These are phyloP conservation scores for Hydractinia symbiolongicarpus DNA, from an alignment of 30 jellyfish, hydroid and myxozoan genomes.

Conservation along the genomic window DNA sequence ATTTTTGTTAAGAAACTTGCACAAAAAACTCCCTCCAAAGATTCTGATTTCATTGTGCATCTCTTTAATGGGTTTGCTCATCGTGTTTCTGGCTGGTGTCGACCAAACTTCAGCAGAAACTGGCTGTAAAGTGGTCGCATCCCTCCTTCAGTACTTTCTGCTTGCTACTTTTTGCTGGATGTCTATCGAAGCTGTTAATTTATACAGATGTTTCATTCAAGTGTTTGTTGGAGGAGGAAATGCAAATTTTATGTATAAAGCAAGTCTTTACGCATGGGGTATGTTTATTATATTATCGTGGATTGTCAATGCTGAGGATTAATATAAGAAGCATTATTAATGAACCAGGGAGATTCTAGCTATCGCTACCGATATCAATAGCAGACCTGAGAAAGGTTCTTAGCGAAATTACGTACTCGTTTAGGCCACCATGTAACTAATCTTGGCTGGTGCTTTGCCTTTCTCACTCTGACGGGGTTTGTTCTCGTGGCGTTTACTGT, in stretches of 20 bases:
- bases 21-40: constrained; percentile 75
- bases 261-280: constrained; percentile 86
- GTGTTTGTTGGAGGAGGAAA: constrained; percentile 24
- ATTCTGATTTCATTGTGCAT: constrained; percentile 66
- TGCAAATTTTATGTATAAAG: background rate
- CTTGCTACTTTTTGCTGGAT: constrained; percentile 78
- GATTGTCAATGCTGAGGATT: too few relatives aligned
- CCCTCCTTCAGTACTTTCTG: constrained; percentile 66
- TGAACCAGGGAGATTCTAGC: too few relatives aligned
- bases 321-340: too few relatives aligned
- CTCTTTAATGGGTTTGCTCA: constrained; percentile 52
- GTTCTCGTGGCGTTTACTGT: too few relatives aligned
- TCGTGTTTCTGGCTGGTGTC: constrained; percentile 66
- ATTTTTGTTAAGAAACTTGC: constrained; percentile 38
- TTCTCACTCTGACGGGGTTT: too few relatives aligned
- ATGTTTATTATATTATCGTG: background rate
- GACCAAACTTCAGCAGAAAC: constrained; percentile 50
- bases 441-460: too few relatives aligned
- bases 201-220: constrained; percentile 68
- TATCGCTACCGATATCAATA: too few relatives aligned
- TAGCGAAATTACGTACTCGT: too few relatives aligned
- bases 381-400: too few relatives aligned
- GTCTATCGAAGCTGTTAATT: constrained; percentile 84
- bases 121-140: constrained; percentile 73
- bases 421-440: too few relatives aligned